phyloP scores from a whole-genome alignment of 23 tunicate genomes.

The Diplosoma virens region DNA sequence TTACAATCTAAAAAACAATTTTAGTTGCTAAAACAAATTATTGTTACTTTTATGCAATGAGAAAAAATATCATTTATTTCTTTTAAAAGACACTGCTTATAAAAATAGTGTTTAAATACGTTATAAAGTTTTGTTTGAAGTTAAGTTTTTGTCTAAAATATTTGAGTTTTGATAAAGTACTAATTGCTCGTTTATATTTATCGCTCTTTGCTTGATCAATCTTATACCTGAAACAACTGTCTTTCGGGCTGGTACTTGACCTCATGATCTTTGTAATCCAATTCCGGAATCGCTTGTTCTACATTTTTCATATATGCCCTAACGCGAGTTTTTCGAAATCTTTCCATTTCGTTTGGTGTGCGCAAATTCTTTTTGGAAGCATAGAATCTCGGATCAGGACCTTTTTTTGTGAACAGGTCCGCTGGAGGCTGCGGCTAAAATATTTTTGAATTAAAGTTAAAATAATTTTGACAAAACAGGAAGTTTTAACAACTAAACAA shows the following conservation, averaged over 20 bases:
- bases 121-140: too few relatives aligned
- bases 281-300: slow-evolving; percentile 81
- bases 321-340: slow-evolving; percentile 54
- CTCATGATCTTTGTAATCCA: slow-evolving; percentile 68
- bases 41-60: too few relatives aligned
- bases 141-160: too few relatives aligned
- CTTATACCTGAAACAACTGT: slow-evolving; percentile 65
- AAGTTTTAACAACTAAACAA: not conserved
- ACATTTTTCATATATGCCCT: slow-evolving; percentile 59
- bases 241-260: slow-evolving; percentile 80
- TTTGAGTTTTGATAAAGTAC: too few relatives aligned
- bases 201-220: too few relatives aligned
- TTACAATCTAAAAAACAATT: too few relatives aligned
- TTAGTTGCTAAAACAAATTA: too few relatives aligned
- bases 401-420: slow-evolving; percentile 50
- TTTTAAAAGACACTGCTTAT: too few relatives aligned
- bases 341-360: slow-evolving; percentile 88
- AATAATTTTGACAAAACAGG: not conserved
- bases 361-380: slow-evolving; percentile 60
- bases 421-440: slow-evolving; percentile 48
- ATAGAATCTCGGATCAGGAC: slow-evolving; percentile 75
- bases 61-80: too few relatives aligned
- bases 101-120: too few relatives aligned
- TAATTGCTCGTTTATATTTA: too few relatives aligned
- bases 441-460: not conserved